These are phyloP conservation scores for Acanthurus tractus DNA, from an alignment of 2,797 vertebrate genomes.

Conservation along the genomic window DNA sequence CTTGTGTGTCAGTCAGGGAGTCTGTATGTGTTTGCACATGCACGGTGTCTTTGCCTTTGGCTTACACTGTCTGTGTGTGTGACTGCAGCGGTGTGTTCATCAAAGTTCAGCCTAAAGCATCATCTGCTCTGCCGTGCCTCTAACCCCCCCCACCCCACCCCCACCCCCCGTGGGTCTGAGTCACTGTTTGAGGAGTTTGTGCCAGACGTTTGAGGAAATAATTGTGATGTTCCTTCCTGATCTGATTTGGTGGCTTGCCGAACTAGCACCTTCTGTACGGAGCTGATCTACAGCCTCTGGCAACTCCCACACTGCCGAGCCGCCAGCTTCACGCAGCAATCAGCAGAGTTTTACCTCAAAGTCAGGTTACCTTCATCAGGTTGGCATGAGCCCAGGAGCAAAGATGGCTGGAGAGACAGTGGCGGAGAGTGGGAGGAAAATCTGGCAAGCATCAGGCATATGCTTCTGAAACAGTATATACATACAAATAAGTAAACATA, in stretches of 20 bases:
- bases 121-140: slow-evolving; percentile 31
- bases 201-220: slow-evolving; percentile 59
- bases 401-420: neutral
- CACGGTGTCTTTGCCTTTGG: slow-evolving; percentile 13
- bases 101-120: slow-evolving; percentile 23
- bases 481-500: neutral
- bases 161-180: slow-evolving; percentile 43
- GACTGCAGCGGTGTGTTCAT: slow-evolving; percentile 45
- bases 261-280: slow-evolving; percentile 42
- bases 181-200: slow-evolving; percentile 50
- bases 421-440: neutral
- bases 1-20: slow-evolving; percentile 18
- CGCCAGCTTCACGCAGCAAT: slow-evolving; percentile 39
- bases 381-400: slow-evolving; percentile 24
- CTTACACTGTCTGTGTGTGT: slow-evolving; percentile 8
- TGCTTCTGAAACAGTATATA: neutral
- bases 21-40: slow-evolving; percentile 18
- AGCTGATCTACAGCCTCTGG: slow-evolving; percentile 43
- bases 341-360: slow-evolving; percentile 47
- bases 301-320: slow-evolving; percentile 26
- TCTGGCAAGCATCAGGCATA: neutral
- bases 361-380: slow-evolving; percentile 28
- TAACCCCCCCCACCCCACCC: slow-evolving; percentile 17
- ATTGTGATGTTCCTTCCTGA: slow-evolving; percentile 47
- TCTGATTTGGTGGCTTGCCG: slow-evolving; percentile 38